Evolutionary conservation across 2,797 vertebrate species (phyloP).

Genomic region (Rousettus madagascariensis): DNA sequence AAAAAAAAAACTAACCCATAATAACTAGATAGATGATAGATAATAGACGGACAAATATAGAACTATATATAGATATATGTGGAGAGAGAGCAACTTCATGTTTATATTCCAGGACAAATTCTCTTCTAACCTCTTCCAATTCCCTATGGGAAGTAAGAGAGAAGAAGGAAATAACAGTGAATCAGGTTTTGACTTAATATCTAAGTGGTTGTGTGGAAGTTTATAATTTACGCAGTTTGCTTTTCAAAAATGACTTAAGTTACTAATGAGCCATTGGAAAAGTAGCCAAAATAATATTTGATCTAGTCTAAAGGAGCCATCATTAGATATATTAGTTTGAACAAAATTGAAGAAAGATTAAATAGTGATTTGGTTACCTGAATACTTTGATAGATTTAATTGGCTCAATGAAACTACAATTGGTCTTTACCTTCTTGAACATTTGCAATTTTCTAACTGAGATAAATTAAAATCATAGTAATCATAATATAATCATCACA

Average conservation of each 20-base stretch:
- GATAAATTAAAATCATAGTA: not conserved
- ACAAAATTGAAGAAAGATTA: not conserved
- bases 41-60: not conserved
- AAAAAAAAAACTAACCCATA: not conserved
- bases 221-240: not conserved
- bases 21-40: not conserved
- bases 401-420: not conserved
- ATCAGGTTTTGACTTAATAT: not conserved
- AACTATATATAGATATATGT: not conserved
- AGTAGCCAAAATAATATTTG: not conserved
- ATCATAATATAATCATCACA: not conserved
- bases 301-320: not conserved
- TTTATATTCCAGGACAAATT: conserved; percentile 9
- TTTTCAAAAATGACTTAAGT: not conserved
- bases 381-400: not conserved
- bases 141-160: not conserved
- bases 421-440: not conserved
- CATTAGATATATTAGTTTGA: not conserved
- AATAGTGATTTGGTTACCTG: not conserved
- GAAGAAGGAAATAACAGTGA: not conserved
- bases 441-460: not conserved
- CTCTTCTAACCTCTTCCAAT: not conserved
- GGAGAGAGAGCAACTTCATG: not conserved
- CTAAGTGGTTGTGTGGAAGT: not conserved
- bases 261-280: not conserved